These are phyloP conservation scores for Orchesella flavescens DNA, from an alignment of 2,888 invertebrate genomes.

Conservation along the genomic window DNA sequence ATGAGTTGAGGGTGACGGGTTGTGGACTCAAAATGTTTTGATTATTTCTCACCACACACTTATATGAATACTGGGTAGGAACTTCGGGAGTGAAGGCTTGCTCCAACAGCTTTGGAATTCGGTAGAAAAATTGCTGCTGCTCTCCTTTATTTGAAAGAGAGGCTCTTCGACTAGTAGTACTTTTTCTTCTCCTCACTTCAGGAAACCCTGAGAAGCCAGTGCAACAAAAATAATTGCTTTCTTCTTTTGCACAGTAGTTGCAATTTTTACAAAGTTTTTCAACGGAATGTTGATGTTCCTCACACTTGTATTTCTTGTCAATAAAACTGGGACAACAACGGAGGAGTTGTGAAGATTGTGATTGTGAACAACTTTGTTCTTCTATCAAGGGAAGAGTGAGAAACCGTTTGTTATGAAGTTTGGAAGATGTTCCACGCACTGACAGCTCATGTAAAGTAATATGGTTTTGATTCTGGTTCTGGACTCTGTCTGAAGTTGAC, in stretches of 20 bases:
- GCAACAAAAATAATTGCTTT: conserved; percentile 27
- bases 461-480: conserved; percentile 21
- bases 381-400: conserved; percentile 48
- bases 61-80: conserved; percentile 64
- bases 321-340: conserved; percentile 18
- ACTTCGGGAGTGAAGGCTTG: conserved; percentile 65
- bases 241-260: not conserved
- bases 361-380: conserved; percentile 9
- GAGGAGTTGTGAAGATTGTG: too few relatives aligned
- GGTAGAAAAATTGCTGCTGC: conserved; percentile 31
- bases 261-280: too few relatives aligned
- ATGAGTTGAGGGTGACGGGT: conserved; percentile 60
- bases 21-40: conserved; percentile 61
- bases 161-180: not conserved
- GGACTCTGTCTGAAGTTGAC: conserved; percentile 45
- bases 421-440: conserved; percentile 62
- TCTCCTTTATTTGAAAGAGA: not conserved
- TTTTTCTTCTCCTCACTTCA: conserved; percentile 44
- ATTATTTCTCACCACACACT: conserved; percentile 62
- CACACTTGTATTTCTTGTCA: conserved; percentile 26
- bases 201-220: conserved; percentile 52
- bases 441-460: conserved; percentile 38
- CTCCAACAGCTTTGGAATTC: conserved; percentile 55
- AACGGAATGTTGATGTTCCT: too few relatives aligned
- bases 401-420: conserved; percentile 59